These are phyloP conservation scores for Drosophila fulvimacula DNA, from an alignment of 2,888 invertebrate species.

Conservation along the genomic window DNA sequence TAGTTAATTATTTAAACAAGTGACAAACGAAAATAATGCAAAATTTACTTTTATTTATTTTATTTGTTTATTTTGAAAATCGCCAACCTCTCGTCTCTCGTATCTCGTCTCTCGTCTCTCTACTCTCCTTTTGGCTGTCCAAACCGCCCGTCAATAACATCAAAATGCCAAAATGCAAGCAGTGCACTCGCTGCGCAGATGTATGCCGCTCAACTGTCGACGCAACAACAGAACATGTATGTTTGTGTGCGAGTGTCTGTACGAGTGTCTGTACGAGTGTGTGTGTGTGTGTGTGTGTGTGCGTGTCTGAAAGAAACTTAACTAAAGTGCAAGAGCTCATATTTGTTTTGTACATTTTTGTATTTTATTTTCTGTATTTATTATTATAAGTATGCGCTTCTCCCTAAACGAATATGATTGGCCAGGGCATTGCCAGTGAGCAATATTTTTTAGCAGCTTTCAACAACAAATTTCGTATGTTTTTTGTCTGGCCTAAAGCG, in stretches of 20 bases:
- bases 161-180: constrained; percentile 81
- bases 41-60: constrained; percentile 68
- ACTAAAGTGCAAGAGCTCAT: constrained; percentile 72
- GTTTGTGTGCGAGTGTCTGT: constrained; percentile 84
- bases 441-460: constrained; percentile 55
- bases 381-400: constrained; percentile 77
- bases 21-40: constrained; percentile 51
- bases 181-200: constrained; percentile 99
- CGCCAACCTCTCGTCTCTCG: constrained; percentile 45
- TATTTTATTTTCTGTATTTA: constrained; percentile 33
- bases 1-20: constrained; percentile 41
- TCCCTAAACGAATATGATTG: constrained; percentile 82
- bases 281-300: constrained; percentile 32
- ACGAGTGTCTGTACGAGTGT: constrained; percentile 24
- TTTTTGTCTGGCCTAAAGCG: constrained; percentile 12
- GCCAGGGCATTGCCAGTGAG: constrained; percentile 95
- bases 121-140: constrained; percentile 45
- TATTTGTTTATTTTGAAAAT: constrained; percentile 68
- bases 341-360: constrained; percentile 41
- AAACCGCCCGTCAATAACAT: constrained; percentile 31
- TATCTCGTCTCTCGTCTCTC: constrained; percentile 26
- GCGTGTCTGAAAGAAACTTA: constrained; percentile 60
- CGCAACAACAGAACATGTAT: constrained; percentile 97
- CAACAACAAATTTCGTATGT: constrained; percentile 35
- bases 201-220: constrained; percentile 96